Conservation (phyloP, 2,888 invertebrate species). For the Callinectes sapidus region DNA sequence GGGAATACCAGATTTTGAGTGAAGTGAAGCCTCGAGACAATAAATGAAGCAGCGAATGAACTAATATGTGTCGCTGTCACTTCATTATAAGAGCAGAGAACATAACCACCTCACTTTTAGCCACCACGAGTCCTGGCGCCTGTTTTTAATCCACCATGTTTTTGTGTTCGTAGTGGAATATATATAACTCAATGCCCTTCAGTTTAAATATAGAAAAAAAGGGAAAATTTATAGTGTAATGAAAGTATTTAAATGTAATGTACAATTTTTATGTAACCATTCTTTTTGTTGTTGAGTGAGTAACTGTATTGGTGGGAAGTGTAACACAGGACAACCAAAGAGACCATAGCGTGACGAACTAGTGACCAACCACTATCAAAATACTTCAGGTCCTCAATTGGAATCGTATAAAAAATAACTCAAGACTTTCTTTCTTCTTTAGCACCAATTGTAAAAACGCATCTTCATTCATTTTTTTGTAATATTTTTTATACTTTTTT, state of each 20-base stretch:
- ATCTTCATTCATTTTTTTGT: background rate
- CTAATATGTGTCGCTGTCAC: background rate
- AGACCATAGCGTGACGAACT: background rate
- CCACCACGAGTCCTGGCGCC: background rate
- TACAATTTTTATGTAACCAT: background rate
- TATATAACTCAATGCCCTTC: background rate
- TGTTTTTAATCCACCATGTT: background rate
- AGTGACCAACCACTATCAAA: conserved; percentile 27
- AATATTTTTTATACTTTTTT: background rate
- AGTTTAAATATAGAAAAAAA: background rate
- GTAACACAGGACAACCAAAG: background rate
- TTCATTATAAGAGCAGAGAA: background rate
- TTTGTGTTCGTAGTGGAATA: background rate
- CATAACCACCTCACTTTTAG: background rate
- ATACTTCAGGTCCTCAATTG: conserved; percentile 30
- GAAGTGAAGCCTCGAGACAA: background rate
- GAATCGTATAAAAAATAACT: conserved; percentile 17
- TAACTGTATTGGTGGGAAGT: background rate
- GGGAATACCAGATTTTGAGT: no score
- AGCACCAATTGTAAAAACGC: conserved; percentile 24
- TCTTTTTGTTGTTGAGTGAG: background rate
- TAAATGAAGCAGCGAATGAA: background rate
- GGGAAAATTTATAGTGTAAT: background rate
- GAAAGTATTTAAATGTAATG: background rate
- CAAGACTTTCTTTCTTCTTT: background rate